Evolutionary conservation across 2,888 invertebrate genomes (phyloP), one percentile per base, ranked within the genome.

Genomic region (Trichogramma evanescens): DNA sequence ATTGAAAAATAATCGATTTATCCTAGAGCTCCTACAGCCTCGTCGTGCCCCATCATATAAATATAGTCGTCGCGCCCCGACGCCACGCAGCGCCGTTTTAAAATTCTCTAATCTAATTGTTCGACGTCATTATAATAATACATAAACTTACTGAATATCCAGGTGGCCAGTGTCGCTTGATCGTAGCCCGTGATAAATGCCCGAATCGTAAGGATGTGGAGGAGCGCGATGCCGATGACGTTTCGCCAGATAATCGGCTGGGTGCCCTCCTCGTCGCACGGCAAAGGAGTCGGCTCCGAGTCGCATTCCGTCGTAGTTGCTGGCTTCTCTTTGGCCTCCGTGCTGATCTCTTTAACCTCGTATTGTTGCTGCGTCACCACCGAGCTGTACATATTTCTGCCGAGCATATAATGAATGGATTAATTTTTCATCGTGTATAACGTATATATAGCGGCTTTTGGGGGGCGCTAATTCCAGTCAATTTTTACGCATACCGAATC

Each of bases 171-270:
- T 63, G 78, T 68, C 64, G 81, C 68, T 49, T 73, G 61, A 5
- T 66, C 59, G 62, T 75, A 74, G 68, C 68, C 78, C n/a, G 72
- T 69, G 5, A 76, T 0, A 5, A 82, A 69, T 59, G 78, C 76
- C 60, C 79, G 67, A 0, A 82, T 0, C 3, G 80, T 78, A 0
- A 80, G 61, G 0, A 83, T 9, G 66, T 86, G 86, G 43, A 85
- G 75, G 7, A 80, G 6, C 2, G 75, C 72, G 50, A 89, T 83
- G 40, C 78, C 75, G 62, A 86, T 78, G 10, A 84, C 78, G 69
- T 86, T 87, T 51, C 75, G 75, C 88, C 87, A 88, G 67, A 84
- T 83, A n/a, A 87, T 77, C 0, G 85, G 83, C 3, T 74, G 75
- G 5, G 67, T 63, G 4, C 65, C 68, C 5, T 61, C 40, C 45